Evolutionary conservation across 2,888 invertebrate genomes (phyloP), one percentile per base, ranked within the genome.

Genomic region (Dione vanillae): DNA sequence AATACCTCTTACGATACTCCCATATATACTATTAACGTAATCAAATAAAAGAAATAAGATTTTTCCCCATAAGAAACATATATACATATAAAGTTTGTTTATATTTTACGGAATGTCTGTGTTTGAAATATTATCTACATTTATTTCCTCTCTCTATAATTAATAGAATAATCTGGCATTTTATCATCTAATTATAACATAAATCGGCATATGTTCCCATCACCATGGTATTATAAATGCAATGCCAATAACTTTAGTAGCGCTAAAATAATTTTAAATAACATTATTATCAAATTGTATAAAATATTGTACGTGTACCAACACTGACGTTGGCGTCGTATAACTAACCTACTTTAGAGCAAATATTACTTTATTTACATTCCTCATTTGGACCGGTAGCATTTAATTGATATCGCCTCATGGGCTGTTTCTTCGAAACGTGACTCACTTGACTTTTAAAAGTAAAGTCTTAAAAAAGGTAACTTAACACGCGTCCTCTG

Each of bases 361-460:
- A 78, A 79, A 79, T 78, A 79, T 79, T 72, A 77, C 70, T 71
- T 69, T 83, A 81, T 87, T 87, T 86, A 82, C 86, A 82, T 80
- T 83, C 78, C 78, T 77, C 82, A 81, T 85, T 85, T 77, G 80
- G 79, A 78, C 79, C 69, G 74, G 77, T 69, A 80, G 45, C 45
- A 64, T 69, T 69, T 84, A 84, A 87, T 87, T 86, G 84, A 82
- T 83, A 81, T 77, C 70, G 79, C 54, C n/a, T 62, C 62, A 10
- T 49, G 68, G 62, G 52, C 64, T 71, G 64, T 69, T 76, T 71
- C 72, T 66, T 54, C 45, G 69, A 73, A 72, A 72, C 72, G 72
- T 75, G 76, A 76, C 74, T 76, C 75, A 71, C 73, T 75, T 72
- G 69, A 72, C 72, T 59, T 72, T 72, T 65, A 68, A 72, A 75